Evolutionary conservation across 2,113 vertebrate genomes (phyloP).

Genomic region (Paraplagusia blochii): DNA sequence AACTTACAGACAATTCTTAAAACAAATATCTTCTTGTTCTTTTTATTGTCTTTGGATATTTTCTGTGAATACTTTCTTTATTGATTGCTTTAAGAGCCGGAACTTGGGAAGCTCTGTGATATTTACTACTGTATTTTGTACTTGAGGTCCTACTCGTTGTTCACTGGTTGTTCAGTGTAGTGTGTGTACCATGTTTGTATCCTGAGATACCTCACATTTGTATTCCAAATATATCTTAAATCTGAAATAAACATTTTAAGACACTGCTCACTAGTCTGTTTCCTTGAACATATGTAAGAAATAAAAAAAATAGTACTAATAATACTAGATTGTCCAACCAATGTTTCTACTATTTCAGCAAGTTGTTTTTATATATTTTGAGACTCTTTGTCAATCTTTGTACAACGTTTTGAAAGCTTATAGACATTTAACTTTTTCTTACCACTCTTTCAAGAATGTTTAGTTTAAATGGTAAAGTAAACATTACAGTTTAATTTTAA

Average conservation of each 20-base stretch:
- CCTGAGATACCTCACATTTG: slow-evolving; percentile 58
- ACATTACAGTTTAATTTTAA: too few species aligned
- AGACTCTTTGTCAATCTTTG: too few species aligned
- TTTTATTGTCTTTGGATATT: slow-evolving; percentile 16
- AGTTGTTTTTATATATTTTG: too few species aligned
- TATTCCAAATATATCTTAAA: slow-evolving; percentile 24
- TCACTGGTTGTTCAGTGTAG: slow-evolving; percentile 25
- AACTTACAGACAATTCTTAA: slow-evolving; percentile 35
- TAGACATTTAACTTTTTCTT: too few species aligned
- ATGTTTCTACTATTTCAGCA: too few species aligned
- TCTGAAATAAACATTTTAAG: slow-evolving; percentile 44
- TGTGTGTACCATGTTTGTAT: slow-evolving; percentile 33
- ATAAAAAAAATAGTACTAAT: too few species aligned
- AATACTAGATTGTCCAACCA: too few species aligned
- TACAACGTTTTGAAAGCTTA: too few species aligned
- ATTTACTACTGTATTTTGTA: slow-evolving; percentile 35
- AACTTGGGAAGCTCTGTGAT: slow-evolving; percentile 31
- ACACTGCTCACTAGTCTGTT: not conserved
- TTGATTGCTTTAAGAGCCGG: slow-evolving; percentile 21
- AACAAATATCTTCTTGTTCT: slow-evolving; percentile 7
- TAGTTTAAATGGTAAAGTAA: too few species aligned
- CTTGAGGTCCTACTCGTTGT: slow-evolving; percentile 18
- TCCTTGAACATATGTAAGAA: not conserved
- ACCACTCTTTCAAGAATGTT: too few species aligned
- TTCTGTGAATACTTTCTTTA: slow-evolving; percentile 16